Evolutionary conservation across 2,797 vertebrate genomes (phyloP).

Genomic region (Orestias chungarensis): DNA sequence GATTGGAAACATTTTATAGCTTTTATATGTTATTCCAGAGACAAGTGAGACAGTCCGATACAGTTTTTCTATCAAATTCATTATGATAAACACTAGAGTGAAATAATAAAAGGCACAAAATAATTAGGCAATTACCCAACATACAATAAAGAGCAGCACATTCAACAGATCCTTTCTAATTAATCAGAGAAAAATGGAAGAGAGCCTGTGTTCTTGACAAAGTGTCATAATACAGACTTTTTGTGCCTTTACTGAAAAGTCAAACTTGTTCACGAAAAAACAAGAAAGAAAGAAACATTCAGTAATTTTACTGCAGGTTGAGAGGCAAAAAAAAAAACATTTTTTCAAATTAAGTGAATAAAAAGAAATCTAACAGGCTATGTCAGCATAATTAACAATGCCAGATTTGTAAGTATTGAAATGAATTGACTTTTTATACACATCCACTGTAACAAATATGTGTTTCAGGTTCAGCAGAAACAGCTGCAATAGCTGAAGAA

Average conservation of each 20-base stretch:
- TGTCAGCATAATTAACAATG: neutral
- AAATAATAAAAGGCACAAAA: conserved; percentile 2
- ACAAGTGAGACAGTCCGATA: neutral
- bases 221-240: neutral
- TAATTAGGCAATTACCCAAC: neutral
- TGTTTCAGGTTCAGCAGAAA: neutral
- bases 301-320: neutral
- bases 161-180: neutral
- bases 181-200: neutral
- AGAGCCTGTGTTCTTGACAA: neutral
- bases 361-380: neutral
- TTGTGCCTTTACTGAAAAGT: neutral
- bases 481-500: neutral
- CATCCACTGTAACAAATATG: neutral
- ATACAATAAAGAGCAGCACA: neutral
- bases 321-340: too few relatives aligned
- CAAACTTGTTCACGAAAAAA: neutral
- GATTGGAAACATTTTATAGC: neutral
- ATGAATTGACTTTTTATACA: neutral
- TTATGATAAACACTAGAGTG: neutral
- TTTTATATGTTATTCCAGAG: neutral
- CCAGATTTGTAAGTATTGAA: neutral
- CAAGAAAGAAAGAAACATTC: neutral
- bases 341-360: neutral
- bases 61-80: neutral